Conservation (phyloP, 1,140 invertebrate genomes). For the Meteorus sp. region DNA sequence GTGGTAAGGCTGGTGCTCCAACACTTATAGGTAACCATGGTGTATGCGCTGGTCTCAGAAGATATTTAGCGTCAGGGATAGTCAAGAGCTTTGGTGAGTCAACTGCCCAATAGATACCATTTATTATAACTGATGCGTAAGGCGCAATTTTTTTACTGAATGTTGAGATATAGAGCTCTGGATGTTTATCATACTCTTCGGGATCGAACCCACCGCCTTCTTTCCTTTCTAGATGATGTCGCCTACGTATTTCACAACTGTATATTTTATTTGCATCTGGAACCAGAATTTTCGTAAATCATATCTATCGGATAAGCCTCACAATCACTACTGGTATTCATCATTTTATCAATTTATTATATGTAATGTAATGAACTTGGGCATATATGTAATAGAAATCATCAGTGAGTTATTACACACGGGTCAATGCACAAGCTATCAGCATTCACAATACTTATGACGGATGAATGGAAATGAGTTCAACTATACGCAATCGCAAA, state of each 20-base stretch:
- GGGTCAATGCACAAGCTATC: constrained; percentile 9
- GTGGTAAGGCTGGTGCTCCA: constrained; percentile 87
- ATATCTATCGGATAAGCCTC: too few relatives aligned
- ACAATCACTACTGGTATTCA: too few relatives aligned
- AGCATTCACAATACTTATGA: background rate
- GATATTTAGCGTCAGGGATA: constrained; percentile 95
- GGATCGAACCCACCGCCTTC: constrained; percentile 89
- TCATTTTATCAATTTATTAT: too few relatives aligned
- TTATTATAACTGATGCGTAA: constrained; percentile 95
- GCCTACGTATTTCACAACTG: constrained; percentile 88
- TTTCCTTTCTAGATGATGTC: constrained; percentile 91
- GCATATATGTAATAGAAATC: too few relatives aligned
- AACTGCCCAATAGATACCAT: constrained; percentile 98
- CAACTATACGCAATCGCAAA: background rate
- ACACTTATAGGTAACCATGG: constrained; percentile 89
- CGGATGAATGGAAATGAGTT: background rate
- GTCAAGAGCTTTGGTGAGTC: constrained; percentile 94
- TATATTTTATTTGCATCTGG: constrained; percentile 91
- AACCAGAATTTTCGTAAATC: too few relatives aligned
- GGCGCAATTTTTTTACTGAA: constrained; percentile 98
- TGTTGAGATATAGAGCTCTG: constrained; percentile 92
- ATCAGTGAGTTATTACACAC: too few relatives aligned
- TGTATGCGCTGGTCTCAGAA: constrained; percentile 83
- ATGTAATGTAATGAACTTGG: too few relatives aligned
- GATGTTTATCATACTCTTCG: constrained; percentile 90